phyloP scores from a whole-genome alignment of 1,140 invertebrate genomes.

The Leptinotarsa texana region DNA sequence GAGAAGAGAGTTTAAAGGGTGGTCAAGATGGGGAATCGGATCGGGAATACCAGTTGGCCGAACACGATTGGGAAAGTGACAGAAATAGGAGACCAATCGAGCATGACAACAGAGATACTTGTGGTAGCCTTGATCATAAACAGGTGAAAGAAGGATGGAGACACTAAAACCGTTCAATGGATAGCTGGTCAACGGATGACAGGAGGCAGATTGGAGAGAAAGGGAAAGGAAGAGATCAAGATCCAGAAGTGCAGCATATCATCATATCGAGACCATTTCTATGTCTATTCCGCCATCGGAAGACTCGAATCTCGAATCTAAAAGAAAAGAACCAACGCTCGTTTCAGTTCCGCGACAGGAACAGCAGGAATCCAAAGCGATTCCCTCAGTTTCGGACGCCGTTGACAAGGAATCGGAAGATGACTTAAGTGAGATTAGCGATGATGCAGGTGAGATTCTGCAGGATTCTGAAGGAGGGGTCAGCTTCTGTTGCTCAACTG shows the following conservation, averaged over 20 bases:
- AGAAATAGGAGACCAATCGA: slow-evolving; percentile 45
- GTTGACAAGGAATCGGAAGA: slow-evolving; percentile 57
- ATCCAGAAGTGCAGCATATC: slow-evolving; percentile 50
- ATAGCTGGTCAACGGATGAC: slow-evolving; percentile 48
- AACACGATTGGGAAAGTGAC: slow-evolving; percentile 49
- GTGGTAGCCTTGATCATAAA: slow-evolving; percentile 37
- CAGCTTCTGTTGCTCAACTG: slow-evolving; percentile 25
- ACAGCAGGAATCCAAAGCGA: slow-evolving; percentile 17
- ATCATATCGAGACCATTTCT: slow-evolving; percentile 30
- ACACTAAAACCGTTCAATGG: slow-evolving; percentile 48
- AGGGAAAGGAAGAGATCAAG: slow-evolving; percentile 41
- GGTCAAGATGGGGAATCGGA: slow-evolving; percentile 46
- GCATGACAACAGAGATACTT: slow-evolving; percentile 47
- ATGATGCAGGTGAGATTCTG: slow-evolving; percentile 83
- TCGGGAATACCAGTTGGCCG: slow-evolving; percentile 37
- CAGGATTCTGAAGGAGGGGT: slow-evolving; percentile 23
- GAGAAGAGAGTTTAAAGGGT: slow-evolving; percentile 40
- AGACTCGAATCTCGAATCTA: slow-evolving; percentile 35
- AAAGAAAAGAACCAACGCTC: slow-evolving; percentile 36
- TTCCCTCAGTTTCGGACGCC: background rate
- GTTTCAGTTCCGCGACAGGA: background rate
- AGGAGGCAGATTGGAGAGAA: slow-evolving; percentile 46
- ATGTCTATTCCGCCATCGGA: slow-evolving; percentile 28
- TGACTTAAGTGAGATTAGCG: slow-evolving; percentile 83
- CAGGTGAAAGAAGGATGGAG: slow-evolving; percentile 52